Evolutionary conservation across 2,113 vertebrate genomes (phyloP).

Genomic region (Thomomys bottae): DNA sequence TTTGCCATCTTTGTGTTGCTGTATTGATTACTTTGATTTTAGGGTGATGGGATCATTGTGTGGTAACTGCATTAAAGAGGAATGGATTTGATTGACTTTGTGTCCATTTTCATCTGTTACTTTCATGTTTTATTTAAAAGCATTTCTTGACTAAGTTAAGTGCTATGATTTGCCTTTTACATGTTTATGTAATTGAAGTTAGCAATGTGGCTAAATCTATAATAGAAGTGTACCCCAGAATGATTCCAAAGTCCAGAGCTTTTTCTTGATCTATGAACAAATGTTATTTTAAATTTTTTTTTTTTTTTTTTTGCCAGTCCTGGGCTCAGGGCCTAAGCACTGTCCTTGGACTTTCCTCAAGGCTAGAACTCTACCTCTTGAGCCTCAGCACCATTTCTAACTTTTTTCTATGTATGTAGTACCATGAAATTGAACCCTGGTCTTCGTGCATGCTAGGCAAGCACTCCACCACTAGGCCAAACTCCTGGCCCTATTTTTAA

Average conservation of each 20-base stretch:
- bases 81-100: constrained; percentile 82
- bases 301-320: no score
- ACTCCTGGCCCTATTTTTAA: no score
- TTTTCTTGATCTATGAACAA: constrained; percentile 62
- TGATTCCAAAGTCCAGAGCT: constrained; percentile 43
- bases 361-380: no score
- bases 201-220: constrained; percentile 58
- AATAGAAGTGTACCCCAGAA: constrained; percentile 60
- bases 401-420: no score
- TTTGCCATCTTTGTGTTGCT: constrained; percentile 71
- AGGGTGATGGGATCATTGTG: constrained; percentile 75
- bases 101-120: constrained; percentile 81
- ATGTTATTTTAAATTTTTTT: no score
- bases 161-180: constrained; percentile 82
- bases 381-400: no score
- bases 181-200: constrained; percentile 80
- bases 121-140: constrained; percentile 86
- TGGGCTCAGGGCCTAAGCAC: no score
- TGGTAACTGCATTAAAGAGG: constrained; percentile 80
- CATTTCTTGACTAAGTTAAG: constrained; percentile 82
- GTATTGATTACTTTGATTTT: constrained; percentile 79
- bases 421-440: no score
- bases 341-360: no score
- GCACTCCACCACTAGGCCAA: no score
- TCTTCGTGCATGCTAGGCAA: no score